Evolutionary conservation across 1,140 invertebrate genomes (phyloP).

Genomic region (Teleogryllus occipitalis): DNA sequence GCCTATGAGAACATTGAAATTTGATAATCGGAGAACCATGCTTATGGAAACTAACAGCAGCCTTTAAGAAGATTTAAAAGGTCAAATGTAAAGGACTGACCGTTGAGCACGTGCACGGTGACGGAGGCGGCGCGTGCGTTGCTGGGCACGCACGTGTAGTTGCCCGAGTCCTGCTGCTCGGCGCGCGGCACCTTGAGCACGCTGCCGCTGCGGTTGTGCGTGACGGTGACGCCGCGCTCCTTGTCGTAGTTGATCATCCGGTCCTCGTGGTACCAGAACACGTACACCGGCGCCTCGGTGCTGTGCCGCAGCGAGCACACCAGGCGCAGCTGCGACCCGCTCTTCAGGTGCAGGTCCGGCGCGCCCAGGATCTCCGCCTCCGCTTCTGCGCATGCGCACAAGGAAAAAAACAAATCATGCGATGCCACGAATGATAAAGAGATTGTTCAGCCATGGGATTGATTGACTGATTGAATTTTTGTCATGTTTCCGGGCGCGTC

Average conservation of each 20-base stretch:
- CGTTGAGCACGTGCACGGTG: constrained; percentile 44
- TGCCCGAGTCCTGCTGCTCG: constrained; percentile 41
- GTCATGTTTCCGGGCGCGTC: no score
- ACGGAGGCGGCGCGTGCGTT: constrained; percentile 47
- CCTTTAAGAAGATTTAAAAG: no score
- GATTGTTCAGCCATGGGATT: no score
- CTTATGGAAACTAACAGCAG: no score
- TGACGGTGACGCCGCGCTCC: constrained; percentile 37
- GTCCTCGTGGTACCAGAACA: constrained; percentile 70
- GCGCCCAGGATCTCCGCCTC: constrained; percentile 64
- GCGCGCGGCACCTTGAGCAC: constrained; percentile 33
- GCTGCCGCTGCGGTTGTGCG: constrained; percentile 30
- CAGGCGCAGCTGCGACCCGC: constrained; percentile 59
- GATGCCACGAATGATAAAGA: no score
- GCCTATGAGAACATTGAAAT: no score
- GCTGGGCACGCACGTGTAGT: constrained; percentile 51
- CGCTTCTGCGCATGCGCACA: constrained; percentile 46
- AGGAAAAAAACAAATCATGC: no score
- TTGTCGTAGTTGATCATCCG: constrained; percentile 66
- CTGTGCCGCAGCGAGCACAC: constrained; percentile 61
- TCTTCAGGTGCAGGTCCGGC: constrained; percentile 64
- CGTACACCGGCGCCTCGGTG: constrained; percentile 65
- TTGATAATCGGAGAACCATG: no score
- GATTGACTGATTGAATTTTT: no score
- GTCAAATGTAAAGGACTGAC: constrained; percentile 34